Conservation (phyloP, 2,888 invertebrate species). For the Heliconius erato region DNA sequence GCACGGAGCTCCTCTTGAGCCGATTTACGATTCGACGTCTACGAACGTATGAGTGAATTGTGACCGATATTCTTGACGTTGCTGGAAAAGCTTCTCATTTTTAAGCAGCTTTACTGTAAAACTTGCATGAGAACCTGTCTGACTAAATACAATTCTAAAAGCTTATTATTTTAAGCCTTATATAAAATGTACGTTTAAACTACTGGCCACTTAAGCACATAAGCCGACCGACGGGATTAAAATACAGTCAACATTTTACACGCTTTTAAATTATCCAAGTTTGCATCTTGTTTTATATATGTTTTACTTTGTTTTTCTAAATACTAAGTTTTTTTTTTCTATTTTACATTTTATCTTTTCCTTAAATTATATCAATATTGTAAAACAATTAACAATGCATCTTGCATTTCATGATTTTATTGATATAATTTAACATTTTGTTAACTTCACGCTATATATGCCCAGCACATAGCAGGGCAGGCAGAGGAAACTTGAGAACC, state of each 20-base stretch:
- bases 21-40: conserved; percentile 76
- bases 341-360: too few species aligned
- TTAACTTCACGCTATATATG: too few species aligned
- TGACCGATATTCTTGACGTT: conserved; percentile 23
- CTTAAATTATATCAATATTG: too few species aligned
- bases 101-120: conserved; percentile 21
- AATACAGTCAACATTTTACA: conserved; percentile 30
- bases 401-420: too few species aligned
- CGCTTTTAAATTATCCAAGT: not conserved
- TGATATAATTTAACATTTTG: too few species aligned
- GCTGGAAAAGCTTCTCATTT: not conserved
- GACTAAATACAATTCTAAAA: conserved; percentile 16
- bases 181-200: conserved; percentile 28
- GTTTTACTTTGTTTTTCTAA: too few species aligned
- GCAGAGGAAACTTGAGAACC: too few species aligned
- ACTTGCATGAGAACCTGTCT: not conserved
- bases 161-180: conserved; percentile 25
- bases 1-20: conserved; percentile 63
- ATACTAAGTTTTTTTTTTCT: too few species aligned
- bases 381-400: too few species aligned
- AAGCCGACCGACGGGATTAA: conserved; percentile 25
- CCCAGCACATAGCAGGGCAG: too few species aligned
- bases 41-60: conserved; percentile 36
- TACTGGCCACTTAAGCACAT: conserved; percentile 28
- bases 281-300: too few species aligned